These are phyloP conservation scores for Salvator merianae DNA, from an alignment of 2,113 vertebrate genomes.

Conservation along the genomic window DNA sequence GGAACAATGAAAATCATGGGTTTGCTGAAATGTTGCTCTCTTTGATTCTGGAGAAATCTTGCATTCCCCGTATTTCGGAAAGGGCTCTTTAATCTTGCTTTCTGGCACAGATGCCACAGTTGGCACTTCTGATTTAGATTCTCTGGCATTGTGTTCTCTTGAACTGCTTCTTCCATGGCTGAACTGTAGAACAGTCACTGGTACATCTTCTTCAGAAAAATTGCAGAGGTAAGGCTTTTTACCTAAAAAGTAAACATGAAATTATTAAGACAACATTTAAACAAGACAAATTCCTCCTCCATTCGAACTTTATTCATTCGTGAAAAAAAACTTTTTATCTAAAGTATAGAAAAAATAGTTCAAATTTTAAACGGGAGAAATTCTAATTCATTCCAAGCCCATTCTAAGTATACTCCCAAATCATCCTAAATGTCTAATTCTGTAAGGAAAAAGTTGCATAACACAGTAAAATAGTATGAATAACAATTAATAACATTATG, in stretches of 20 bases:
- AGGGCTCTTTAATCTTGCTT: constrained; percentile 54
- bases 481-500: no score
- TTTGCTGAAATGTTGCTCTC: constrained; percentile 73
- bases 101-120: constrained; percentile 43
- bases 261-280: constrained; percentile 32
- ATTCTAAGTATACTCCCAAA: no score
- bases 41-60: constrained; percentile 74
- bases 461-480: no score
- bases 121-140: constrained; percentile 52
- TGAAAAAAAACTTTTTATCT: no score
- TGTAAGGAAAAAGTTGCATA: no score
- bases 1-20: constrained; percentile 63
- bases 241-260: constrained; percentile 76
- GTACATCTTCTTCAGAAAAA: constrained; percentile 71
- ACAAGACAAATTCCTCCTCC: background rate
- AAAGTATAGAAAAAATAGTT: no score
- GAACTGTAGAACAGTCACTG: constrained; percentile 69
- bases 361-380: no score
- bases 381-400: no score
- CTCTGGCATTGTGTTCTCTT: constrained; percentile 43
- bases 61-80: constrained; percentile 70
- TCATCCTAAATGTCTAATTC: no score
- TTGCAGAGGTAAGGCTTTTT: constrained; percentile 79
- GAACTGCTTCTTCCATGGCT: constrained; percentile 37
- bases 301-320: no score